These are phyloP conservation scores for Thysanoteuthis rhombus DNA, from an alignment of 2,888 invertebrate species.

Conservation along the genomic window DNA sequence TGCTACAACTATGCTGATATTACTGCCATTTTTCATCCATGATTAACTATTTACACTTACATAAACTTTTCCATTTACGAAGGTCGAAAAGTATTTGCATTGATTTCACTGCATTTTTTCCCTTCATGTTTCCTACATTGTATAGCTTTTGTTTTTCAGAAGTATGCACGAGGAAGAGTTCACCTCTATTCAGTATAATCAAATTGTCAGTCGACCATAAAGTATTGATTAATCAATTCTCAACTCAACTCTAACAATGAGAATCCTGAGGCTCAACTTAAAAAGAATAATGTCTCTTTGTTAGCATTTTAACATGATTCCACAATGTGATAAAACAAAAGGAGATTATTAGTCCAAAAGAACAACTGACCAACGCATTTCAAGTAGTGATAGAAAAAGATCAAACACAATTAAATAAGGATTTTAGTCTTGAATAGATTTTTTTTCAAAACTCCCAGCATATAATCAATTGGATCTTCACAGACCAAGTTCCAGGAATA, in stretches of 20 bases:
- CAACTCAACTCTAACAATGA: background rate
- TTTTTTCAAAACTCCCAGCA: too few relatives aligned
- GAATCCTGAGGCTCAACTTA: background rate
- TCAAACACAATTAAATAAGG: background rate
- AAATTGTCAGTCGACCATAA: background rate
- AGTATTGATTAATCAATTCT: slow-evolving; percentile 12
- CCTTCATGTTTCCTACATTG: background rate
- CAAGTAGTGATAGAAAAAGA: background rate
- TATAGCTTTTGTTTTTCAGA: background rate
- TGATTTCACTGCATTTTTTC: background rate
- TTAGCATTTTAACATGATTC: background rate
- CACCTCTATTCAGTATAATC: background rate
- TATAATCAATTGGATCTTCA: too few relatives aligned
- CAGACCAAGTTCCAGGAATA: too few relatives aligned
- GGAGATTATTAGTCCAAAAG: background rate
- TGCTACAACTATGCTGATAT: background rate
- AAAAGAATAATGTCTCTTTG: slow-evolving; percentile 1
- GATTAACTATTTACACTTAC: background rate
- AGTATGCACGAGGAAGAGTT: background rate
- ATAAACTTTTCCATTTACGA: background rate
- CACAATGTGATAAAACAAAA: background rate
- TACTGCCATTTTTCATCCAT: background rate
- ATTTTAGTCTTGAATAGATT: background rate
- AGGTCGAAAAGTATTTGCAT: background rate
- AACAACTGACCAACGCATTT: background rate